phyloP scores from a whole-genome alignment of 2,797 vertebrate genomes.

The Amphiprion clarkii region DNA sequence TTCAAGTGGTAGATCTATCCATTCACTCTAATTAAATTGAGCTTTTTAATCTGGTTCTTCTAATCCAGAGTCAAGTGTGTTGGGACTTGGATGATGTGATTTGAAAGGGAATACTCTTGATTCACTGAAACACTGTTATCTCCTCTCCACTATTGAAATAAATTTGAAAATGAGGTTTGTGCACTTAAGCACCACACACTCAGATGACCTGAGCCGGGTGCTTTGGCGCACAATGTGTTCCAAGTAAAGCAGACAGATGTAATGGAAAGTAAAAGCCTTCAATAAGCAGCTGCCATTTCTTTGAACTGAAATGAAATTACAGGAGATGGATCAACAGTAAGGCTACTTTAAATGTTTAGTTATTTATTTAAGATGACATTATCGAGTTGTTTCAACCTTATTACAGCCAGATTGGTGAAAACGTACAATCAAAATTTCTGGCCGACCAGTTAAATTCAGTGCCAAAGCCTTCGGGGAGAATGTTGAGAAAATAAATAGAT shows the following conservation, averaged over 20 bases:
- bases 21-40: constrained; percentile 91
- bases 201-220: constrained; percentile 72
- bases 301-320: constrained; percentile 56
- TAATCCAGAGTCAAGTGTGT: constrained; percentile 88
- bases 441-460: constrained; percentile 27
- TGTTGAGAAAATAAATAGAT: constrained; percentile 47
- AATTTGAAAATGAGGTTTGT: constrained; percentile 86
- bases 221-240: constrained; percentile 63
- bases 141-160: constrained; percentile 84
- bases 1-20: constrained; percentile 88
- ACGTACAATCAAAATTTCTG: constrained; percentile 33
- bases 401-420: constrained; percentile 51
- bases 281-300: constrained; percentile 53
- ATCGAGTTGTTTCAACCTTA: constrained; percentile 42
- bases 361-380: constrained; percentile 44
- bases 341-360: constrained; percentile 26
- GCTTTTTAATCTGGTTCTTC: constrained; percentile 89
- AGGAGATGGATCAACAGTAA: constrained; percentile 32
- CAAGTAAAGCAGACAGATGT: constrained; percentile 61
- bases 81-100: constrained; percentile 87
- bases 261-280: constrained; percentile 66
- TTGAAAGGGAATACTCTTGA: constrained; percentile 88
- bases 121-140: constrained; percentile 87
- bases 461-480: constrained; percentile 43
- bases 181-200: constrained; percentile 80